Evolutionary conservation across 2,888 invertebrate genomes (phyloP), one percentile per base, ranked within the genome.

Genomic region (Xestia xanthographa): DNA sequence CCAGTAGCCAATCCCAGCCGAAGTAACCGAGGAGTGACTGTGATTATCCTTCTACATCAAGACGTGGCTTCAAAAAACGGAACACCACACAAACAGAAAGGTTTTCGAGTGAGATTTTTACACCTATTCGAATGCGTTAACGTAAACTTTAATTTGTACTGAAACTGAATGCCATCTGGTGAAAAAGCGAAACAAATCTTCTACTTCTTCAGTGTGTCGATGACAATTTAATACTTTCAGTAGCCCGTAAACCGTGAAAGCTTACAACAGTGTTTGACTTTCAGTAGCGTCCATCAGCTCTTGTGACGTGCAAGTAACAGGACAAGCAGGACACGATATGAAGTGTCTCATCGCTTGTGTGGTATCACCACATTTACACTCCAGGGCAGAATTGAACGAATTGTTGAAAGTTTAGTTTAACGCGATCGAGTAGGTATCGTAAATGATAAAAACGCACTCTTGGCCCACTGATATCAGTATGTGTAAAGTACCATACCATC

Each of bases 1-100:
- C 80, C 77, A 80, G 22, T 75, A 88, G 87, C 89, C 88, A 89
- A 82, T 60, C 82, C 87, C 85, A 87, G 82, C 82, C 72, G 50
- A 67, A 56, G 9, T 75, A 63, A 66, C n/a, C 26, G 48, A 60
- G 84, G 84, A 82, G 87, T 85, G 66, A 87, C 89, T 86, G 86
- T 89, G 45, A 56, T 26, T 43, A 26, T 45, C 72, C 38, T 41
- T 66, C 34, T 34, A 63, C 20, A 12, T 65, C 9, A 26, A n/a
- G 38, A 14, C 14, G 29, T 58, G 5, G 34, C 29, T 58, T 58
- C 12, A 53, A 26, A 58, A 34, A 60, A 34, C 9, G 8, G 0
- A 20, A 29, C 29, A 56, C 14, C 56, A 29, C 6, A 56, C 8
- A 17, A 26, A 26, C 26, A 26, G 26, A 14, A 0, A 14, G 14